Evolutionary conservation across 2,888 invertebrate genomes (phyloP).

Genomic region (Chymomyza fuscimana): DNA sequence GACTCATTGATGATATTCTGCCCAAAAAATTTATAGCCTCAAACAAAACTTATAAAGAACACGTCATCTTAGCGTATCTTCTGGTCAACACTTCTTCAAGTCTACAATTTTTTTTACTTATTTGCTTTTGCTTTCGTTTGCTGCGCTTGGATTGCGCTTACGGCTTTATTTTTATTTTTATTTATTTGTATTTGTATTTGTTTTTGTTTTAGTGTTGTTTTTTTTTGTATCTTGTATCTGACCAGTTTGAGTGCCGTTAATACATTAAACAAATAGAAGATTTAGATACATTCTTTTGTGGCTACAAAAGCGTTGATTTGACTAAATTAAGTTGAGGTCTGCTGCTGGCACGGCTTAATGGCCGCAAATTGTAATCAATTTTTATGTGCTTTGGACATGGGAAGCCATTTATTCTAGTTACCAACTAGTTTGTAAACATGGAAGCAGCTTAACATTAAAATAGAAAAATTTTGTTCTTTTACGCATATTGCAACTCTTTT

Average conservation of each 20-base stretch:
- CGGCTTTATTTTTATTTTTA: not conserved
- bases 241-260: constrained; percentile 56
- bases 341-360: constrained; percentile 20
- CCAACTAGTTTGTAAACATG: too few relatives aligned
- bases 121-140: constrained; percentile 54
- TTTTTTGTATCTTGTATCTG: constrained; percentile 21
- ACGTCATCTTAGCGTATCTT: not conserved
- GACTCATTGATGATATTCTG: not conserved
- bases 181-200: not conserved
- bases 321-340: constrained; percentile 57
- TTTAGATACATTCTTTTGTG: constrained; percentile 44
- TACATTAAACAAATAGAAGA: constrained; percentile 53
- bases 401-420: not conserved
- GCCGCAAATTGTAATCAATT: constrained; percentile 65
- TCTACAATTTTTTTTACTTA: not conserved
- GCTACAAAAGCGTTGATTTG: constrained; percentile 63
- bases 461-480: too few relatives aligned
- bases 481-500: too few relatives aligned
- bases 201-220: not conserved
- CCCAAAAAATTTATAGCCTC: not conserved
- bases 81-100: not conserved
- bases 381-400: constrained; percentile 16
- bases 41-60: not conserved
- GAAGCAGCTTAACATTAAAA: too few relatives aligned
- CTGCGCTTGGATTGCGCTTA: not conserved